Percentiles rank a stretch among this genome's conserved stretches.
Conservation (phyloP, 2,113 vertebrate genomes). For the Synchiropus splendidus region DNA sequence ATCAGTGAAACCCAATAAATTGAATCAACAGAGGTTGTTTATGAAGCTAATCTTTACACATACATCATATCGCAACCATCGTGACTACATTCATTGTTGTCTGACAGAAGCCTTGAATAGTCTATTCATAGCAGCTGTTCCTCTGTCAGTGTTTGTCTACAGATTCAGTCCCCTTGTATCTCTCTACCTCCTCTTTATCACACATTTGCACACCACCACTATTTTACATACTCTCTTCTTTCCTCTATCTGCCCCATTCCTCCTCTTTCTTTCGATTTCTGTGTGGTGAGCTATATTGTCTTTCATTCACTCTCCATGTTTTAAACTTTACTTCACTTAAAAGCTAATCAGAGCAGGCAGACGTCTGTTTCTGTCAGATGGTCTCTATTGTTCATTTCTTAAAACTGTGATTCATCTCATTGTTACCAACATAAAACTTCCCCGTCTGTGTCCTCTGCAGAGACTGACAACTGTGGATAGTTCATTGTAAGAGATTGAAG, state of each 20-base stretch:
- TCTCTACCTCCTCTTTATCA: conserved; percentile 31
- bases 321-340: no score
- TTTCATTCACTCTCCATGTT: no score
- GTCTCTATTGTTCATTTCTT: no score
- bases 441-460: no score
- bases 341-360: no score
- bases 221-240: conserved; percentile 27
- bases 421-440: no score
- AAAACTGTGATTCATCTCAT: no score
- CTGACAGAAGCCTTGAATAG: conserved; percentile 13
- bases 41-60: conserved; percentile 45
- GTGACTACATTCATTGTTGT: background rate
- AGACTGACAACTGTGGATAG: no score
- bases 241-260: conserved; percentile 19
- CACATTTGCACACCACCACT: conserved; percentile 42
- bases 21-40: conserved; percentile 42
- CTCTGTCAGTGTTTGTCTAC: conserved; percentile 26
- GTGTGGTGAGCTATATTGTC: no score
- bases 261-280: conserved; percentile 3
- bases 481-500: no score
- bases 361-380: no score
- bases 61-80: conserved; percentile 28
- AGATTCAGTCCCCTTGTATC: conserved; percentile 12
- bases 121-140: conserved; percentile 9
- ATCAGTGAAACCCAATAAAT: conserved; percentile 35